Percentiles rank a stretch among this genome's conserved stretches.
These are phyloP conservation scores for Aphis gossypii DNA, from an alignment of 1,140 invertebrate genomes.

Conservation along the genomic window DNA sequence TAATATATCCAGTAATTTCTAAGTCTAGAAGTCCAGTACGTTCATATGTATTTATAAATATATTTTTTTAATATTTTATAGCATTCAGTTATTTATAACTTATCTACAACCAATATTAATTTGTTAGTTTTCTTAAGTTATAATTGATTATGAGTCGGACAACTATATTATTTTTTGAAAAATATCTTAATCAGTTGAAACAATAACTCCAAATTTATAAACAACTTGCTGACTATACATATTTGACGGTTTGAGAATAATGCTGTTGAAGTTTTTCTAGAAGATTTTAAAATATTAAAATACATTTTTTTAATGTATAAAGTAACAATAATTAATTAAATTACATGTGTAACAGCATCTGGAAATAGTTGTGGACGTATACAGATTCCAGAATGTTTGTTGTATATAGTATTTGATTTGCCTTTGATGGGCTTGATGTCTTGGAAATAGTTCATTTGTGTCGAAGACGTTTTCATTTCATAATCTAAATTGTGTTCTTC, in stretches of 20 bases:
- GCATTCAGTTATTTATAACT: not conserved
- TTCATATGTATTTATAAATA: not conserved
- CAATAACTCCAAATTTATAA: conserved; percentile 42
- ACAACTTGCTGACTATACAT: conserved; percentile 23
- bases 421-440: conserved; percentile 67
- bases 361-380: conserved; percentile 93
- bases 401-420: conserved; percentile 75
- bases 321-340: conserved; percentile 59
- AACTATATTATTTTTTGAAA: not conserved
- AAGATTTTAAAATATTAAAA: not conserved
- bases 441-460: not conserved
- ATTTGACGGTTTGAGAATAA: conserved; percentile 38
- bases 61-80: not conserved
- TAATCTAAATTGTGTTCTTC: not conserved
- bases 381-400: conserved; percentile 82
- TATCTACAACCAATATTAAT: not conserved
- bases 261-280: conserved; percentile 24
- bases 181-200: not conserved
- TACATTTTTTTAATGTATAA: not conserved
- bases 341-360: conserved; percentile 86
- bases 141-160: too few species aligned
- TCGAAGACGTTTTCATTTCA: too few species aligned
- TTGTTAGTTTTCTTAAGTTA: not conserved
- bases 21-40: not conserved
- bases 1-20: not conserved